phyloP scores from a whole-genome alignment of 2,888 invertebrate species.

The Hartigia nigra region DNA sequence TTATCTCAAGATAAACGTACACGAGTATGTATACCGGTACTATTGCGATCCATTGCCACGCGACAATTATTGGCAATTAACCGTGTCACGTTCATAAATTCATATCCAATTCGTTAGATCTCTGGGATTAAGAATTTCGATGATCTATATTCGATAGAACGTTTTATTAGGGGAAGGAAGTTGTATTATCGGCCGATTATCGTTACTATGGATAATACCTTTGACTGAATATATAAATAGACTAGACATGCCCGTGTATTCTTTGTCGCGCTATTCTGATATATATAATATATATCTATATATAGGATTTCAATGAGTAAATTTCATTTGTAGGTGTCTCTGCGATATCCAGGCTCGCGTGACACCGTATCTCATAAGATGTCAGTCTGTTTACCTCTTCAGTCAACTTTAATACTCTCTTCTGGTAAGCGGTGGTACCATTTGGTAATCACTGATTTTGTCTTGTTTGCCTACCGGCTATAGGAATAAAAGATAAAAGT shows the following conservation, averaged over 20 bases:
- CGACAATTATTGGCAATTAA: too few species aligned
- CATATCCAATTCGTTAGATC: not conserved
- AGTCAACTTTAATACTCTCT: not conserved
- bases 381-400: too few species aligned
- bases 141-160: not conserved
- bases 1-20: too few species aligned
- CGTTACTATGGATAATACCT: not conserved
- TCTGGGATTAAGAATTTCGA: not conserved
- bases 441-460: constrained; percentile 32
- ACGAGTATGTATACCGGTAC: too few species aligned
- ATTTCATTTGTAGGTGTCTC: too few species aligned
- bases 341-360: too few species aligned
- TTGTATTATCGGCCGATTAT: not conserved
- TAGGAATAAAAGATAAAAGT: constrained; percentile 30
- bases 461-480: constrained; percentile 40
- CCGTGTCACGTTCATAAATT: too few species aligned
- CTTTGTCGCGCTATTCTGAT: not conserved
- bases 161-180: not conserved
- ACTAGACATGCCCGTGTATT: not conserved
- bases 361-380: too few species aligned
- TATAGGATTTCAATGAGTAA: too few species aligned
- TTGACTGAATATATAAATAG: not conserved
- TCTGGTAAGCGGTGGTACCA: not conserved
- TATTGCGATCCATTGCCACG: too few species aligned
- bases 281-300: too few species aligned